Evolutionary conservation across 92 coral and sea anemone species (phyloP), one percentile per base, ranked within the genome.

Genomic region (Porites cylindrica): DNA sequence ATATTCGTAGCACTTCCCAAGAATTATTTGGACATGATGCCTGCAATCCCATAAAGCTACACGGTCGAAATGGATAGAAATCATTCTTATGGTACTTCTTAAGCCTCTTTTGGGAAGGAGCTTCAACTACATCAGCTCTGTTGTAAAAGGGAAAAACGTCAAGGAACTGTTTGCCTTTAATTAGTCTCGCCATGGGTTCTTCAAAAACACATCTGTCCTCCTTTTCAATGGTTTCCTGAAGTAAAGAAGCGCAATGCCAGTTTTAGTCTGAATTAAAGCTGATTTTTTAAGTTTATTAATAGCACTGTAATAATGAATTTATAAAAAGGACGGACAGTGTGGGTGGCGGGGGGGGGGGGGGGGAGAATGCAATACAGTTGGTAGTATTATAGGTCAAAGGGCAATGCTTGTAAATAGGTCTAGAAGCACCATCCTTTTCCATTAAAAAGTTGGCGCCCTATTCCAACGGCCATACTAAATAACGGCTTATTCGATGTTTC

Each of bases 201-300:
- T 92, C 93, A 76, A 96, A 96, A 16, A 98, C 94, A 53, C 98
- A 96, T 38, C 56, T 76, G 76, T 94, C 98, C 10, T 85, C 91
- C 95, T 90, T 90, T 6, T 7, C 8, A 4, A 90, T 88, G 16
- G 73, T 65, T 75, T 72, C 81, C 79, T 73, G 53, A 17, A 7
- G n/a, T 69, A 13, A 53, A 26, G 23, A 18, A 14, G 52, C 10
- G 5, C 1, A 75, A 1, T 18, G 1, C 23, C 66, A 62, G 66
- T n/a, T 62, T 62, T 6, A 62, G 66, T 62, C 5, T 10, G 16
- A 54, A 54, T 38, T 54, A 54, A 54, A 10, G 4, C 11, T 54
- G 14, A 54, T 10, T 2, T 10, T 54, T 10, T 10, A 10, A 54
- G 7, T 54, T 10, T 10, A 38, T 38, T 38, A 4, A 38, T 38